These are phyloP conservation scores for Oxyruncus cristatus DNA, from an alignment of 2,113 vertebrate species.

Conservation along the genomic window DNA sequence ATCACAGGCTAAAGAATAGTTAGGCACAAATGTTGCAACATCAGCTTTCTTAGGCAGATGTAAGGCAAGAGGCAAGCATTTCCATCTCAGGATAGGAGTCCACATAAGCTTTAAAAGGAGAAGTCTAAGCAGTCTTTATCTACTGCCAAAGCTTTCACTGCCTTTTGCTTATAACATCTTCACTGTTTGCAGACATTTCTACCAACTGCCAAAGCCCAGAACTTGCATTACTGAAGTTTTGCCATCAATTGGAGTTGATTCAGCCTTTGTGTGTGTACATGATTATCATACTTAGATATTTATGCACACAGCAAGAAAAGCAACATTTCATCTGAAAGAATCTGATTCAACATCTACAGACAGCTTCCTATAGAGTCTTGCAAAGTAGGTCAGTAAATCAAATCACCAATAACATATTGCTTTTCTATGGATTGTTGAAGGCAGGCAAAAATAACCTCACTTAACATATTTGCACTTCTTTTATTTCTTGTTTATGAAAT, in stretches of 20 bases:
- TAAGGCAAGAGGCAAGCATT: not conserved
- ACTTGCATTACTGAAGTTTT: not conserved
- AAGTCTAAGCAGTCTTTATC: not conserved
- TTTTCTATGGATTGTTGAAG: conserved; percentile 11
- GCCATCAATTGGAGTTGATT: not conserved
- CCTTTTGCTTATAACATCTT: not conserved
- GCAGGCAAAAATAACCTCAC: not conserved
- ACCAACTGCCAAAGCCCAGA: not conserved
- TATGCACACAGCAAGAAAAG: not conserved
- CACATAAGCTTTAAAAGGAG: not conserved
- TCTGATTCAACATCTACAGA: not conserved
- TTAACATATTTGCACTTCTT: not conserved
- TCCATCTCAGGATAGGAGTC: not conserved
- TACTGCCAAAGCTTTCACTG: not conserved
- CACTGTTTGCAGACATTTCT: not conserved
- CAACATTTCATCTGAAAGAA: not conserved
- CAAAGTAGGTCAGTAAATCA: conserved; percentile 30
- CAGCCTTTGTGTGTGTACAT: not conserved
- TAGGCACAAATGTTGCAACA: not conserved
- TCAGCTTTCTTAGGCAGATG: not conserved
- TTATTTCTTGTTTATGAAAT: not conserved
- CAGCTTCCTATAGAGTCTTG: not conserved
- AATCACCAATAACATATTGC: not conserved
- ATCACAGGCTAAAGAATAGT: not conserved
- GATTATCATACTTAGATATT: not conserved